Base-by-base conservation (phyloP, 2,888 invertebrate species). In the Ormyrus labotus region DNA sequence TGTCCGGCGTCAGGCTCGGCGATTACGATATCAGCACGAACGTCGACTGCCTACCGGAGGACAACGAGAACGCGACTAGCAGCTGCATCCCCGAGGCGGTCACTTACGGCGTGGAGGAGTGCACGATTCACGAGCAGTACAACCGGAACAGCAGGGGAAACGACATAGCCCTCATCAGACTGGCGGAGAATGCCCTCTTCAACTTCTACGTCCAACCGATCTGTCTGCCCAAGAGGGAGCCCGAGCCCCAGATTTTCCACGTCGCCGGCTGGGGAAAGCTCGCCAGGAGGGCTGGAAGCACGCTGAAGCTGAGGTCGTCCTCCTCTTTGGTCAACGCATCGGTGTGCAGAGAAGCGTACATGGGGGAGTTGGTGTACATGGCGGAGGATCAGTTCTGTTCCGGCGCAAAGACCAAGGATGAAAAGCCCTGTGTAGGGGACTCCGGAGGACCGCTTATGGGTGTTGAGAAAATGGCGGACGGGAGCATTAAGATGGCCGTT, bases 361-460 rank as follows among this genome's bases (percentile, higher is more conserved):
- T 6, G 0, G 6, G 2, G 13, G 61, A 75, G 10, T 9, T 47
- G 0, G 50, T 81, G 0, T 0, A 2, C 0, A 6, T 80, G 34
- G 65, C 65, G 1, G 48, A 58, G 4, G 78, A 80, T 63, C 82
- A 82, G 51, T 58, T 82, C 10, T 82, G 82, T 9, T 78, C 80
- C 2, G 80, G 74, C 0, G 76, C 47, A 0, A n/a, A 19, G 7
- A 10, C n/a, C 4, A 19, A 68, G 9, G 10, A 53, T 0, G 69
- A 80, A 45, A 9, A 63, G 10, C 50, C 63, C 0, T 82, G 82
- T 13, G 11, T 80, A 7, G 80, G 53, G 6, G 82, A 80, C 45
- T 80, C 80, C 0, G 94, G 94, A 5, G 94, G 94, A 5, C 94
- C 94, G 0, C 82, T 92, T 7, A 89, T 91, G 87, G 88, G 88